Base-by-base conservation (phyloP, 2,113 vertebrate species). In the Leiothrix lutea region DNA sequence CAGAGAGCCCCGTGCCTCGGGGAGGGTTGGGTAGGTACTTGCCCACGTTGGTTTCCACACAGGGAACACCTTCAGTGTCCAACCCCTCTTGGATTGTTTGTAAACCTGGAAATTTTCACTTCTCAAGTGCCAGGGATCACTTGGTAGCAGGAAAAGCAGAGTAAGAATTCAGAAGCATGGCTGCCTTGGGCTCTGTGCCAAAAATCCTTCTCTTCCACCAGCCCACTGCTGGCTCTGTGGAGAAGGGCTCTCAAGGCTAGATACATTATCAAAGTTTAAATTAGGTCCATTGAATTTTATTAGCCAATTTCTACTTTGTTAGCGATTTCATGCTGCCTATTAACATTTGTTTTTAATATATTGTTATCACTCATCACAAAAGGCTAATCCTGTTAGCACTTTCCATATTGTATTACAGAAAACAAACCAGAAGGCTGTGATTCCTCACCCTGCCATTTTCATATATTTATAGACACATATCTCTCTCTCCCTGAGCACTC, bases 281-380 rank as follows among this genome's bases (percentile, higher is more conserved):
- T 79, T 58, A 96, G 71, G 80, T 21, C 94, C 80, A 78, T 54
- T 91, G 95, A 85, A 90, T 96, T 96, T 96, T 94, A 95, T 90
- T 92, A 95, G 88, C 82, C 91, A 97, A 97, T 95, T 97, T 97
- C 95, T 97, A 94, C 93, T 97, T 96, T 97, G 95, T 96, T 96
- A 95, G 90, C 8, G 5, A 96, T 96, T 96, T 95, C 96, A 90
- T 79, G 70, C 94, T 86, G 91, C 93, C 87, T 89, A 61, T 96
- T 96, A 97, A 88, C 96, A 95, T 97, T 98, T 96, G 94, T 67
- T 95, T 97, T 97, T 94, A 91, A 47, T 95, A 90, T 78, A 82
- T 82, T 96, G 92, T 95, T 97, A 97, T 96, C 88, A 80, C 94
- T 97, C 94, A 94, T 91, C 96, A 91, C 91, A 93, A 97, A 97